Conservation (phyloP, 2,888 invertebrate genomes). For the Sinodicranocentrus sp. region DNA sequence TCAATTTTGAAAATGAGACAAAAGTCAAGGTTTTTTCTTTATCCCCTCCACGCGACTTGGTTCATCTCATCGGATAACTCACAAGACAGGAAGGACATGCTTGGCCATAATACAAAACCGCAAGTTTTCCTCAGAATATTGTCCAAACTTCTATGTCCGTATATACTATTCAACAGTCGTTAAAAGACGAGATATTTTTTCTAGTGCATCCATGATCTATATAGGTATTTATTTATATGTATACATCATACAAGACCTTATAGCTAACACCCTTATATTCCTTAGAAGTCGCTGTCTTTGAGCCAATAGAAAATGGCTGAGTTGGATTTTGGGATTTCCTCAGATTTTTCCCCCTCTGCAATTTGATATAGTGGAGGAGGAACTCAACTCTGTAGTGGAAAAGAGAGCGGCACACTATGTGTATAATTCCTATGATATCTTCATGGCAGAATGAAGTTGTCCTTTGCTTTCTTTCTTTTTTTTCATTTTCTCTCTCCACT, state of each 20-base stretch:
- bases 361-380: slow-evolving; percentile 41
- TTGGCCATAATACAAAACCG: slow-evolving; percentile 7
- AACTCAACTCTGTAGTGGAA: slow-evolving; percentile 1
- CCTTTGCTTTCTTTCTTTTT: slow-evolving; percentile 54
- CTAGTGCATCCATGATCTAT: background rate
- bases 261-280: background rate
- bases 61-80: background rate
- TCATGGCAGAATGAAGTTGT: slow-evolving; percentile 67
- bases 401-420: slow-evolving; percentile 34
- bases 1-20: background rate
- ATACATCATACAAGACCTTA: background rate
- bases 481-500: slow-evolving; percentile 40
- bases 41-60: slow-evolving; percentile 2
- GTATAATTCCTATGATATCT: slow-evolving; percentile 67
- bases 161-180: background rate
- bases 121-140: background rate
- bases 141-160: background rate
- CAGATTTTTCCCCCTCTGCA: slow-evolving; percentile 57
- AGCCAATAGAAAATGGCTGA: slow-evolving; percentile 68
- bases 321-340: slow-evolving; percentile 67
- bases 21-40: background rate
- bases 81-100: background rate
- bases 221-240: background rate
- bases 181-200: background rate
- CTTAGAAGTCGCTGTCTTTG: slow-evolving; percentile 27